Evolutionary conservation across 2,888 invertebrate species (phyloP).

Genomic region (Acronicta psi): DNA sequence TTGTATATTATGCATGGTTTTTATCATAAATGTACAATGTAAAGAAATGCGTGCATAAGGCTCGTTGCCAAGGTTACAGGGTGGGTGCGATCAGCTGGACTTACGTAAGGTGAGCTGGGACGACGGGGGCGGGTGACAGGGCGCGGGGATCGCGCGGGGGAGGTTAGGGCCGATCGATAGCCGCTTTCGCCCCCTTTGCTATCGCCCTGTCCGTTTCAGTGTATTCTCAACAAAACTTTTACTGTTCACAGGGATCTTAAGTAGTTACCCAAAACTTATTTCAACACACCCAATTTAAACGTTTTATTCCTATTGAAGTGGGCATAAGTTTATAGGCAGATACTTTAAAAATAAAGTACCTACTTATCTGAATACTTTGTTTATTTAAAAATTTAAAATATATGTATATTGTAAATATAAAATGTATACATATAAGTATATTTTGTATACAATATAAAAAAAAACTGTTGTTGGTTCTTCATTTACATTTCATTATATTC

Average conservation of each 20-base stretch:
- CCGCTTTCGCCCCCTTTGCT: slow-evolving; percentile 80
- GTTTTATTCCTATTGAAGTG: slow-evolving; percentile 43
- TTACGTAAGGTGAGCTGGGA: slow-evolving; percentile 84
- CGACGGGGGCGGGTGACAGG: slow-evolving; percentile 58
- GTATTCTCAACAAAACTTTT: slow-evolving; percentile 68
- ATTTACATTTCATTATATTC: too few relatives aligned
- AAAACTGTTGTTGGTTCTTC: too few relatives aligned
- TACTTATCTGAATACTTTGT: too few relatives aligned
- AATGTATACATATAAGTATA: too few relatives aligned
- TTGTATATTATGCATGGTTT: too few relatives aligned
- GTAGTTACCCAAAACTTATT: slow-evolving; percentile 51
- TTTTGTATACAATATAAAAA: too few relatives aligned
- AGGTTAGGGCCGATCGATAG: slow-evolving; percentile 86
- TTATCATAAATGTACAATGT: slow-evolving; percentile 53
- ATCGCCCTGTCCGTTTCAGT: slow-evolving; percentile 73
- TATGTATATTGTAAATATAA: too few relatives aligned
- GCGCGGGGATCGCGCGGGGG: slow-evolving; percentile 64
- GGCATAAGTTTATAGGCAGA: too few relatives aligned
- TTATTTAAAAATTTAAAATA: too few relatives aligned
- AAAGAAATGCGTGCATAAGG: slow-evolving; percentile 74
- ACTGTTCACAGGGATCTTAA: slow-evolving; percentile 56
- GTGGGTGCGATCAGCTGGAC: slow-evolving; percentile 87
- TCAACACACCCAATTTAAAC: slow-evolving; percentile 33
- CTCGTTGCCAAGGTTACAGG: slow-evolving; percentile 86
- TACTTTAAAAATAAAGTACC: slow-evolving; percentile 36